phyloP scores from a whole-genome alignment of 2,113 vertebrate species.

The Xyrauchen texanus region DNA sequence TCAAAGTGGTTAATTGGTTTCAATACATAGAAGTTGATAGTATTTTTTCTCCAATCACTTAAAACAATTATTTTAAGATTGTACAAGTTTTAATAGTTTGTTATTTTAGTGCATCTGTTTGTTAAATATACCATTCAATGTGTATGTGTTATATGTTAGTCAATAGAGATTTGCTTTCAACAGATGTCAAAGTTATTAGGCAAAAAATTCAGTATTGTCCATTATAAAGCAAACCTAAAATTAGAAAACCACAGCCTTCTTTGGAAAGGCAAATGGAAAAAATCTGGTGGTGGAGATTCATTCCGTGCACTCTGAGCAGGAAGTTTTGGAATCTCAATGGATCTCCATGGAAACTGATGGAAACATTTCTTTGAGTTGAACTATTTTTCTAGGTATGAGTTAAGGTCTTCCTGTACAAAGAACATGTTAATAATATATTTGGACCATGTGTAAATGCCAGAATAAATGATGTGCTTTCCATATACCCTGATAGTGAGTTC shows the following conservation, averaged over 20 bases:
- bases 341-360: constrained; percentile 70
- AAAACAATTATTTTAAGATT: no score
- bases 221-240: constrained; percentile 60
- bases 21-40: constrained; percentile 8
- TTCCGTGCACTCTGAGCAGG: constrained; percentile 72
- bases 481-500: background rate
- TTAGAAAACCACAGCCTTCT: constrained; percentile 61
- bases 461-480: constrained; percentile 30
- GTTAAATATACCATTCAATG: no score
- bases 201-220: constrained; percentile 47
- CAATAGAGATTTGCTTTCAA: constrained; percentile 8
- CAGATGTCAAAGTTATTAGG: background rate
- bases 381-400: constrained; percentile 60
- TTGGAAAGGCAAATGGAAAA: constrained; percentile 59
- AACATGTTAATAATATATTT: constrained; percentile 46
- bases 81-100: no score
- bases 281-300: constrained; percentile 48
- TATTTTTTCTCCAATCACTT: background rate
- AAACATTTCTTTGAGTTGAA: constrained; percentile 61
- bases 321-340: constrained; percentile 73
- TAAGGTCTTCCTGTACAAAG: constrained; percentile 30
- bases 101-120: no score
- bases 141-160: no score
- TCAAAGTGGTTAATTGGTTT: constrained; percentile 23
- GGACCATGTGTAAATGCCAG: constrained; percentile 51